These are phyloP conservation scores for Junonia oenone DNA, from an alignment of 2,888 invertebrate species.

Conservation along the genomic window DNA sequence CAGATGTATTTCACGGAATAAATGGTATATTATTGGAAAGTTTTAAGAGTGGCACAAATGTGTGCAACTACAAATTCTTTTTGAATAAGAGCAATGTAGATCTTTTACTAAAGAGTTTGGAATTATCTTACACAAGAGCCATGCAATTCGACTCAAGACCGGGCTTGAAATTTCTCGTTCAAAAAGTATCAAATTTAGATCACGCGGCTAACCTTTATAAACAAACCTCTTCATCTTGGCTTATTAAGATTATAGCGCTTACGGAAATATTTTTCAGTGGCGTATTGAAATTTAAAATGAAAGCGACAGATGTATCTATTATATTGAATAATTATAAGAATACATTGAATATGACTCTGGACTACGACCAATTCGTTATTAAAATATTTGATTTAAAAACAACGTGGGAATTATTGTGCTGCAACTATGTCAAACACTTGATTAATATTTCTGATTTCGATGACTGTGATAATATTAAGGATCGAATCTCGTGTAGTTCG, in stretches of 20 bases:
- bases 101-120: conserved; percentile 87
- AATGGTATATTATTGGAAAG: conserved; percentile 80
- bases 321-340: conserved; percentile 81
- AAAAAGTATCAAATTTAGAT: conserved; percentile 93
- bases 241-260: conserved; percentile 91
- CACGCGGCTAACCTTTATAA: conserved; percentile 94
- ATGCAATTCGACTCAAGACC: conserved; percentile 94
- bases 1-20: conserved; percentile 81
- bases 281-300: conserved; percentile 82
- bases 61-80: conserved; percentile 67
- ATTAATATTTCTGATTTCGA: conserved; percentile 64
- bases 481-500: conserved; percentile 60
- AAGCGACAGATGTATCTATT: conserved; percentile 80
- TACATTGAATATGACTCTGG: conserved; percentile 70
- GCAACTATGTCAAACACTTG: conserved; percentile 74
- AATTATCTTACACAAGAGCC: conserved; percentile 89
- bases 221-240: conserved; percentile 95
- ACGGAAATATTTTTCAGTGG: conserved; percentile 91
- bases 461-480: conserved; percentile 51
- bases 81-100: conserved; percentile 82
- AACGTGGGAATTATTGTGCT: conserved; percentile 81
- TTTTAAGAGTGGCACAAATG: conserved; percentile 63
- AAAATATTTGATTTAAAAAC: conserved; percentile 81
- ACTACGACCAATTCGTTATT: conserved; percentile 79
- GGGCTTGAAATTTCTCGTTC: conserved; percentile 94